These are phyloP conservation scores for Ornithoptera alexandrae DNA, from an alignment of 2,888 invertebrate species.

Conservation along the genomic window DNA sequence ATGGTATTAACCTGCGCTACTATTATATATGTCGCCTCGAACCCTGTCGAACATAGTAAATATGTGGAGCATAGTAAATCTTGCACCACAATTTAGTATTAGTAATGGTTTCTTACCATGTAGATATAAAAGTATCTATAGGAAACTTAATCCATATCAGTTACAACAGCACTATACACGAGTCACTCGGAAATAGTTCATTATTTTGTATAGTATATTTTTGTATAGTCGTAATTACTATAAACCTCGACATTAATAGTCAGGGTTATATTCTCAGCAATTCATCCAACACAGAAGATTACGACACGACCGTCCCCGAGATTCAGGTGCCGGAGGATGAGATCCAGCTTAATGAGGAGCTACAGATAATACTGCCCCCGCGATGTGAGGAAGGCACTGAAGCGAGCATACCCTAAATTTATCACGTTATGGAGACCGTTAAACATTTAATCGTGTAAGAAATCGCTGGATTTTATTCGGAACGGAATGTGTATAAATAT, in stretches of 20 bases:
- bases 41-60: no score
- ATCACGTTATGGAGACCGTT: not conserved
- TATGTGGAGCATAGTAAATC: no score
- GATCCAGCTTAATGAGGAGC: conserved; percentile 61
- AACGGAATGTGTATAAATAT: not conserved
- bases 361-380: conserved; percentile 71
- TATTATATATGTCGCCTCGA: no score
- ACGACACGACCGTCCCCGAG: conserved; percentile 51
- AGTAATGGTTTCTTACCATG: no score
- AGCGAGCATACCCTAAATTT: not conserved
- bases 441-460: conserved; percentile 18
- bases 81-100: no score
- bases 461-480: not conserved
- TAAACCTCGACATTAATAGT: not conserved
- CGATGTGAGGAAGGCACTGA: conserved; percentile 60
- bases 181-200: not conserved
- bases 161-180: no score
- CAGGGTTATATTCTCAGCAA: conserved; percentile 40
- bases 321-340: conserved; percentile 63
- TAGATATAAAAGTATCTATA: no score
- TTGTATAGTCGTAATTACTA: not conserved
- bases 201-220: no score
- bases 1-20: no score
- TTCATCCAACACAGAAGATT: conserved; percentile 52
- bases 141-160: no score